Evolutionary conservation across 1,140 invertebrate genomes (phyloP), one percentile per base, ranked within the genome.

Genomic region (Ephestia elutella): DNA sequence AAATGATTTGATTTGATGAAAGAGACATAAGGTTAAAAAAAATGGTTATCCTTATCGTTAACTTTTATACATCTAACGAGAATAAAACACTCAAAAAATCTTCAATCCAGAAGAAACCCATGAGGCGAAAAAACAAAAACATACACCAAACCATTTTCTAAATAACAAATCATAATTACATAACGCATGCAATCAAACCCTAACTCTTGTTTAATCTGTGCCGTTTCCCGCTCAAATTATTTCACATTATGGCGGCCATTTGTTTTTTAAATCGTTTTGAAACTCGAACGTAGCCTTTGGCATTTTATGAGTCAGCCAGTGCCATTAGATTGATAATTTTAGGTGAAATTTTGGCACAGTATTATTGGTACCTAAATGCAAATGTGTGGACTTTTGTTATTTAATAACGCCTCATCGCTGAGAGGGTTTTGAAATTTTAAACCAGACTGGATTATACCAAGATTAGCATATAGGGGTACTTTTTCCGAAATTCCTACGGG

Each of bases 161-260:
- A 38, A 38, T 13, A 11, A 38, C 13, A 13, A 44, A 44, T 15
- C 38, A 44, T 44, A 44, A 44, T 15, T 44, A 44, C 38, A n/a
- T 44, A 44, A 44, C 5, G n/a, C 38, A 8, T 44, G 38, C 38
- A 44, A 44, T 44, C 38, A 15, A 44, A 44, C n/a, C 9, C 32
- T 1, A 35, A 44, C 38, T 15, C 38, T 44, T 44, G 15, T 44
- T 44, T 44, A 44, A 44, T 44, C 38, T 44, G 38, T 44, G 38
- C 38, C n/a, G 38, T 44, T 44, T 44, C 38, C 38, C 38, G 38
- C 38, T 44, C 38, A 44, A 44, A 44, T 44, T 44, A 44, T 44
- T 44, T 15, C 38, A 44, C 38, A 44, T 44, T 44, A 44, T 44
- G 38, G 38, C 38, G 2, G 38, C 38, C 38, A 44, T 44, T 44